These are phyloP conservation scores for Urocynchramus pylzowi DNA, from an alignment of 2,113 vertebrate genomes.

Conservation along the genomic window DNA sequence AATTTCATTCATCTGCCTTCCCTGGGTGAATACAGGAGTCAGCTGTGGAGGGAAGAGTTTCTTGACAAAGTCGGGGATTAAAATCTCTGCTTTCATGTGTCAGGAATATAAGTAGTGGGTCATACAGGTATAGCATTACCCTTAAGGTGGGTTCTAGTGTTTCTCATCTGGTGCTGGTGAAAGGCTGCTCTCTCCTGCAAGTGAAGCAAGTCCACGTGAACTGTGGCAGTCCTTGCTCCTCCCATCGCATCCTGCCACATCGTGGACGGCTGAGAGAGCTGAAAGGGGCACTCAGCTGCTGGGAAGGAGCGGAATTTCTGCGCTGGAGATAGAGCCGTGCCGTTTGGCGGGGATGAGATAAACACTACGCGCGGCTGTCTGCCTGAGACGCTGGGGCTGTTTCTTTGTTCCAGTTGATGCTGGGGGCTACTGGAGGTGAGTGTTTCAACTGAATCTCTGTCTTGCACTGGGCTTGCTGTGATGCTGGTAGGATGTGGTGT, in stretches of 20 bases:
- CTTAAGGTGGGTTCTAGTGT: background rate
- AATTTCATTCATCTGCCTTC: background rate
- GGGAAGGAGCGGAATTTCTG: background rate
- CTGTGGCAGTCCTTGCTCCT: slow-evolving; percentile 3
- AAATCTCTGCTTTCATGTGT: background rate
- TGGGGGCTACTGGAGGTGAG: background rate
- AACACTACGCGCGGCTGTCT: fast-evolving
- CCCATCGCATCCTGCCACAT: background rate
- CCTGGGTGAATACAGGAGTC: background rate
- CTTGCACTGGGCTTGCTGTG: background rate
- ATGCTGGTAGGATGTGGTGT: background rate
- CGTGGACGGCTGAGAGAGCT: background rate
- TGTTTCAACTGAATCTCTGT: background rate
- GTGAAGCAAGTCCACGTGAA: background rate
- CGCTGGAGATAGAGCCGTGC: fast-evolving
- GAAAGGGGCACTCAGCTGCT: background rate
- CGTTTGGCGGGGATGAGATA: background rate
- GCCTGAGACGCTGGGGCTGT: background rate
- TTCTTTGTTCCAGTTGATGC: background rate
- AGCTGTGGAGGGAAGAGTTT: background rate
- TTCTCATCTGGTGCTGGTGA: background rate
- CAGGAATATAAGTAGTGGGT: background rate
- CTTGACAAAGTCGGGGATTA: background rate
- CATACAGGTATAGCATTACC: background rate
- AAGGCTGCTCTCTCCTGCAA: background rate